Evolutionary conservation across 2,888 invertebrate genomes (phyloP).

Genomic region (Chrysomela aeneicollis): DNA sequence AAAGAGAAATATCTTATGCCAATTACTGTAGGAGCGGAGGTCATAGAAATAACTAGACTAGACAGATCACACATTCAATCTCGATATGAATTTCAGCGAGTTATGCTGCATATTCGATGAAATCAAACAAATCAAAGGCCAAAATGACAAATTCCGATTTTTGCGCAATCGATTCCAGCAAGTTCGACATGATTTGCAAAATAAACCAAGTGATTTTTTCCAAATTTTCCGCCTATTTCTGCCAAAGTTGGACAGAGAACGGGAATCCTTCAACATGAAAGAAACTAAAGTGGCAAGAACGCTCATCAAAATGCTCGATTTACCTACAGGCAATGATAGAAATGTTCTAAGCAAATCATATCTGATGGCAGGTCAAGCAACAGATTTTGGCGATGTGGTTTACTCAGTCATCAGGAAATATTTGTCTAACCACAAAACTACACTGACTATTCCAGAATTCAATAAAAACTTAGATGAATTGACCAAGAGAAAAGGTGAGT

Average conservation of each 20-base stretch:
- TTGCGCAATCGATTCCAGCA: slow-evolving; percentile 49
- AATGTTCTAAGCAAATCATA: slow-evolving; percentile 66
- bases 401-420: slow-evolving; percentile 73
- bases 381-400: slow-evolving; percentile 84
- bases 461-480: slow-evolving; percentile 80
- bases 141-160: slow-evolving; percentile 56
- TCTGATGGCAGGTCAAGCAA: slow-evolving; percentile 59
- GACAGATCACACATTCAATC: too few species aligned
- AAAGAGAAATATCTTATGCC: too few species aligned
- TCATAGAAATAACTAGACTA: too few species aligned
- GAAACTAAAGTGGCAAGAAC: slow-evolving; percentile 76
- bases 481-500: slow-evolving; percentile 70
- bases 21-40: too few species aligned
- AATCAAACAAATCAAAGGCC: slow-evolving; percentile 62
- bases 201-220: slow-evolving; percentile 63
- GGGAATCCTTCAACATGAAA: slow-evolving; percentile 85
- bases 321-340: slow-evolving; percentile 70
- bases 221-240: slow-evolving; percentile 81
- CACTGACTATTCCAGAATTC: slow-evolving; percentile 73
- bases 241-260: slow-evolving; percentile 79
- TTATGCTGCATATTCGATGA: slow-evolving; percentile 71
- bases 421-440: slow-evolving; percentile 60
- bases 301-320: slow-evolving; percentile 78
- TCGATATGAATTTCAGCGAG: slow-evolving; percentile 62
- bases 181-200: slow-evolving; percentile 56